Conservation (phyloP, 2,113 vertebrate genomes). For the Platichthys flesus region DNA sequence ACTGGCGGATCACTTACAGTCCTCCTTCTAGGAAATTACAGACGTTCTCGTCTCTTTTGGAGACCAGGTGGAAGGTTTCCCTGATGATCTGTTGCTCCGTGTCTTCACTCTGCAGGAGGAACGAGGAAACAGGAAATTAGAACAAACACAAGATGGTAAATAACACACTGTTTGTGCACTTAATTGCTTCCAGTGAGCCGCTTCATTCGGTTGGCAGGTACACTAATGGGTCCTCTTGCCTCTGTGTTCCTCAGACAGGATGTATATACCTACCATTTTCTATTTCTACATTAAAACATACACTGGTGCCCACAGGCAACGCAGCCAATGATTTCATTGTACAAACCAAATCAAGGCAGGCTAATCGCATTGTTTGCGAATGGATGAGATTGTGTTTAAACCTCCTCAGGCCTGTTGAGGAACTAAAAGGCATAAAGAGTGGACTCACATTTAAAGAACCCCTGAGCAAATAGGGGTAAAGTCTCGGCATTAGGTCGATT, state of each 20-base stretch:
- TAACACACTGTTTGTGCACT: slow-evolving; percentile 3
- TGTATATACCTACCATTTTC: background rate
- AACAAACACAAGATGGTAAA: slow-evolving; percentile 2
- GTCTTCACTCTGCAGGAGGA: slow-evolving; percentile 90
- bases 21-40: slow-evolving; percentile 99
- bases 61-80: slow-evolving; percentile 98
- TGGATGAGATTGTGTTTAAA: slow-evolving; percentile 32
- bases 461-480: background rate
- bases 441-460: background rate
- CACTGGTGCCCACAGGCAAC: slow-evolving; percentile 7
- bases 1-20: slow-evolving; percentile 86
- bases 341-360: background rate
- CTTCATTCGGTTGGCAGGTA: slow-evolving; percentile 13
- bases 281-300: slow-evolving; percentile 38
- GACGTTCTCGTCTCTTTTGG: slow-evolving; percentile 97
- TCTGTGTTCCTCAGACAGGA: slow-evolving; percentile 2
- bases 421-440: background rate
- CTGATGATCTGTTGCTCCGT: slow-evolving; percentile 98
- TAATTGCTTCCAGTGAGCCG: slow-evolving; percentile 10
- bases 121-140: slow-evolving; percentile 4
- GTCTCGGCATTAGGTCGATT: background rate
- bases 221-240: background rate
- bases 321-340: slow-evolving; percentile 16
- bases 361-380: slow-evolving; percentile 25
- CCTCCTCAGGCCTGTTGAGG: background rate